Evolutionary conservation across 1,140 invertebrate genomes (phyloP), one percentile per base, ranked within the genome.

Genomic region (Drosophila bocqueti): DNA sequence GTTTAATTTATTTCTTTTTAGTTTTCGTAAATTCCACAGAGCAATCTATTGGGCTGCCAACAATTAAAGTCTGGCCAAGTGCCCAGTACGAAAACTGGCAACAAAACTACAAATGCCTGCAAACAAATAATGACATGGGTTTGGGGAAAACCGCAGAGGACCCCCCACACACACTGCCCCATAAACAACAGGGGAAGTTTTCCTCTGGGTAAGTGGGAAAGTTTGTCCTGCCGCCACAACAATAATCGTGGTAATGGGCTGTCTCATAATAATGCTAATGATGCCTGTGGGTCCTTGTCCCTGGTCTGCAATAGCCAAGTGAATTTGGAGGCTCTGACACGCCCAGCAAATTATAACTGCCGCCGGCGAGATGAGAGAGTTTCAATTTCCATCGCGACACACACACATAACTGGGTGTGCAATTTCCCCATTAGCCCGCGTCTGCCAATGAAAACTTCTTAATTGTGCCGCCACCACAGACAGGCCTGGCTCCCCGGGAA

Each of bases 211-310:
- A 78, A 59, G 46, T 40, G 40, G 50, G 52, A 65, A 76, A 76
- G 65, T 79, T 71, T 61, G 75, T 76, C 75, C 74, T 34, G 49
- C 75, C 73, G 64, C 52, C 52, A 55, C 52, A 65, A 47, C 73
- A 83, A 78, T 89, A 83, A 83, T 83, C 72, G 75, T 77, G 79
- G 71, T 83, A 74, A 79, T 79, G 66, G 66, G 45, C 55, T 49
- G 71, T 74, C 71, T 63, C 76, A 77, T 87, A 67, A 66, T 83
- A 63, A 66, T 66, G 67, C 84, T 77, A 87, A 83, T 77, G 65
- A 80, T 66, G 68, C 84, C 80, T 66, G 50, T 72, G 72, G 69
- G 79, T 57, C 13, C 16, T 13, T 6, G 26, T 40, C 15, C 34
- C 50, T 52, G 29, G 40, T 24, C 18, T 49, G 49, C 55, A 62